Evolutionary conservation across 1,140 invertebrate species (phyloP), one percentile per base, ranked within the genome.

Genomic region (Platyscapa corneri): DNA sequence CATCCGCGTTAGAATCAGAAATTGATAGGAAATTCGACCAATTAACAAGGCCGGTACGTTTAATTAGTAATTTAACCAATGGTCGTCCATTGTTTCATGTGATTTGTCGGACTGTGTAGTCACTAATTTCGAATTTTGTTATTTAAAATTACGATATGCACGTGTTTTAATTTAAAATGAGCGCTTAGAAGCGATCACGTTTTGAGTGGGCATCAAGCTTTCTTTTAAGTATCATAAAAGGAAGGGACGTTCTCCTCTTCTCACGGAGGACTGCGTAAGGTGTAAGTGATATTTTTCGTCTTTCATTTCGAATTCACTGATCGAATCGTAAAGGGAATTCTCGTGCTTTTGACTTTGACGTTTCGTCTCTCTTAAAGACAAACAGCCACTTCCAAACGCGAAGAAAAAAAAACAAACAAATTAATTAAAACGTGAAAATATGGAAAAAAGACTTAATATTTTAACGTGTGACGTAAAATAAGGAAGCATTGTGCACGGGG

Each of bases 281-380:
- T 60, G 37, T 34, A 75, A 56, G 79, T 85, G 78, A 81, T 85
- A 85, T 76, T 81, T 82, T 49, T 81, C 79, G 79, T 85, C 84
- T 85, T 85, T 85, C 72, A 82, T 82, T 85, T 85, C 34, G 37
- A 82, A 53, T 23, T 82, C 79, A 76, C 23, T 75, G 72, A 82
- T 32, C 72, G 79, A 81, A 77, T 37, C n/a, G n/a, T n/a, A 20
- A n/a, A 30, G 27, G 60, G 37, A 67, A 39, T 80, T 80, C n/a
- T n/a, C 53, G 77, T 74, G 67, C 64, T 80, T 84, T 84, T 18
- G 23, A 79, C 42, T 79, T 79, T 79, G 49, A 56, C 16, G 37
- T 46, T 75, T 65, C 37, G 56, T 76, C 70, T 76, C 84, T 81
- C 72, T 49, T 67, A 76, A 81, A 23, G n/a, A n/a, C n/a, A n/a